A percentile compares a stretch with the other conserved stretches of the same genome.
phyloP scores from a whole-genome alignment of 2,888 invertebrate species.

The Mylabris sibirica region DNA sequence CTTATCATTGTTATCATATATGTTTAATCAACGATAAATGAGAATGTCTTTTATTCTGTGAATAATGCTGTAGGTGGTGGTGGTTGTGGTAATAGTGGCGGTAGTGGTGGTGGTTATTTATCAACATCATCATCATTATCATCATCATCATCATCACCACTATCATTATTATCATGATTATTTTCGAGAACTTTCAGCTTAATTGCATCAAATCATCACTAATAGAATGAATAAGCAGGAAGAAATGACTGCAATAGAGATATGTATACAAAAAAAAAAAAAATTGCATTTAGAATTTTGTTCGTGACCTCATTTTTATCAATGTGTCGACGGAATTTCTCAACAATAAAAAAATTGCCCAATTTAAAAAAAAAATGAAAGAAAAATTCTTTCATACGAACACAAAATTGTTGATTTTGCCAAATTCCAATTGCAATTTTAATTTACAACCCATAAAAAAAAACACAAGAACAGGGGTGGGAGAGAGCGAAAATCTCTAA shows the following conservation, averaged over 20 bases:
- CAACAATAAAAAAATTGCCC: conserved; percentile 3
- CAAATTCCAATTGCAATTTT: conserved; percentile 33
- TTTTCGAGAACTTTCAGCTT: conserved; percentile 1
- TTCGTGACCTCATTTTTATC: conserved; percentile 7
- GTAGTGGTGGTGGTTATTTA: not conserved
- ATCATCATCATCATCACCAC: not conserved
- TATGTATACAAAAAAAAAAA: not conserved
- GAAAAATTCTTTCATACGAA: not conserved
- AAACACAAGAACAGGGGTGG: conserved; percentile 9
- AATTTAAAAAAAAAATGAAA: conserved; percentile 12
- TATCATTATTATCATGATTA: not conserved
- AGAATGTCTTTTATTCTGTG: not conserved
- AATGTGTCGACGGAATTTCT: conserved; percentile 5
- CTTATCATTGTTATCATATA: not conserved
- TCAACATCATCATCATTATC: not conserved
- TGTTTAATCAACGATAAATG: conserved; percentile 4
- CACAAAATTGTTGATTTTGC: conserved; percentile 28
- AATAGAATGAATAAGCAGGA: too few relatives aligned
- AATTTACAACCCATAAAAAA: too few relatives aligned
- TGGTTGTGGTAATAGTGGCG: not conserved
- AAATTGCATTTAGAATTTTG: not conserved
- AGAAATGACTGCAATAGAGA: too few relatives aligned
- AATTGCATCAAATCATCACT: not conserved
- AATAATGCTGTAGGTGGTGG: not conserved
- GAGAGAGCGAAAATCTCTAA: conserved; percentile 2